These are phyloP conservation scores for Entelurus aequoreus DNA, from an alignment of 2,113 vertebrate genomes.

Conservation along the genomic window DNA sequence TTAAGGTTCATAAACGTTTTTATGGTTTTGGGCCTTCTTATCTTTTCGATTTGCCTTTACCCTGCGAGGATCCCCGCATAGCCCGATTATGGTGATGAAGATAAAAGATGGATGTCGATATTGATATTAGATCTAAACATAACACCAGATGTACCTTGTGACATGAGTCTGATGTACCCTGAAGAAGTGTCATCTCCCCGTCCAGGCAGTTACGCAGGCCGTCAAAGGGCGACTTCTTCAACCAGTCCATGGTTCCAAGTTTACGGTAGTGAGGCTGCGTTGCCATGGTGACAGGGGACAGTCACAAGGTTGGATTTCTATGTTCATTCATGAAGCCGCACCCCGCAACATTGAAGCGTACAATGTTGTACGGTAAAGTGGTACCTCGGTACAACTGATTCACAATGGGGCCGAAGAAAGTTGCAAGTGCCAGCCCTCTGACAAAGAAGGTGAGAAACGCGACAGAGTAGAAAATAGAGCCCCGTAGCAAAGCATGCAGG, in stretches of 20 bases:
- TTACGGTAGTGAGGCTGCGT: slow-evolving; percentile 68
- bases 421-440: too few relatives aligned
- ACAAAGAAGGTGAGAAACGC: too few relatives aligned
- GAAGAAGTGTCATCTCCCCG: slow-evolving; percentile 44
- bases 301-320: background rate
- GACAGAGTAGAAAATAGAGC: too few relatives aligned
- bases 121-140: background rate
- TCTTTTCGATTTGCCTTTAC: too few relatives aligned
- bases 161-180: slow-evolving; percentile 23
- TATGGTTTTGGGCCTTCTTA: too few relatives aligned
- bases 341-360: too few relatives aligned
- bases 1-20: too few relatives aligned
- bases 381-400: background rate
- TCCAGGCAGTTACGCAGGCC: slow-evolving; percentile 65
- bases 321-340: background rate
- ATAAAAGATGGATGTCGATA: background rate
- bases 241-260: slow-evolving; percentile 77
- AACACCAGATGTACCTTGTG: slow-evolving; percentile 43
- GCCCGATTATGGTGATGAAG: background rate
- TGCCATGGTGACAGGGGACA: background rate
- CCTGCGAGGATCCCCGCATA: too few relatives aligned
- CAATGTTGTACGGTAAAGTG: too few relatives aligned
- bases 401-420: background rate
- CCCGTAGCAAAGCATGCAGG: too few relatives aligned
- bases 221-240: slow-evolving; percentile 57